Base-by-base conservation (phyloP, 2,113 vertebrate genomes). In the Nestor notabilis region DNA sequence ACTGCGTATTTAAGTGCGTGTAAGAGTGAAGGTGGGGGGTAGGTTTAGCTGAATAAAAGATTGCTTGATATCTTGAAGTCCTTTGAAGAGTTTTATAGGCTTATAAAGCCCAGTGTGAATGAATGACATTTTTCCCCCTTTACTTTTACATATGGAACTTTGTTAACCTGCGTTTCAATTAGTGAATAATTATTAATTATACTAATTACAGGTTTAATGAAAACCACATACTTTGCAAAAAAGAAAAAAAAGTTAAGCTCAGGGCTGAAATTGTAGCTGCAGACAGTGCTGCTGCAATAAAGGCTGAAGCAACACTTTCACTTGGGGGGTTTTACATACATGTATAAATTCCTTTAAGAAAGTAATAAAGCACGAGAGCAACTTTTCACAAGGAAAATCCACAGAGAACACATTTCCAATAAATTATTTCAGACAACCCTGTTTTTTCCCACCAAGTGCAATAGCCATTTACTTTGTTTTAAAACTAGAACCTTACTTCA, bases 21-120 rank as follows among this genome's bases (percentile, higher is more conserved):
- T 97, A 97, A 97, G 97, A 97, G 83, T 33, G 97, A 97, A 98
- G 97, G 98, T 98, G 97, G 98, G 98, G 98, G 98, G 98, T 98
- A 98, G 98, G 96, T 98, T 98, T 98, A 98, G 97, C 97, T 97
- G 98, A 98, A 98, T 98, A 98, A 98, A 98, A 98, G 98, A 97
- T 98, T 98, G 97, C 98, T 98, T 98, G 98, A 98, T 98, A 98
- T 98, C 97, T 97, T 98, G 95, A 97, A 97, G 97, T 90, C 98
- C 98, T 98, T 98, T 98, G 98, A 98, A 98, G 98, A 98, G 98
- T 98, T 98, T 98, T 98, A 98, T 98, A 98, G 98, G 98, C 98
- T 98, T 98, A 98, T 97, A 97, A 97, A 98, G 97, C 97, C 94
- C 97, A 90, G 97, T 87, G 95, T 98, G 98, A 98, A 98, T 98